Evolutionary conservation across 2,888 invertebrate species (phyloP), one percentile per base, ranked within the genome.

Genomic region (Cenopis cana): DNA sequence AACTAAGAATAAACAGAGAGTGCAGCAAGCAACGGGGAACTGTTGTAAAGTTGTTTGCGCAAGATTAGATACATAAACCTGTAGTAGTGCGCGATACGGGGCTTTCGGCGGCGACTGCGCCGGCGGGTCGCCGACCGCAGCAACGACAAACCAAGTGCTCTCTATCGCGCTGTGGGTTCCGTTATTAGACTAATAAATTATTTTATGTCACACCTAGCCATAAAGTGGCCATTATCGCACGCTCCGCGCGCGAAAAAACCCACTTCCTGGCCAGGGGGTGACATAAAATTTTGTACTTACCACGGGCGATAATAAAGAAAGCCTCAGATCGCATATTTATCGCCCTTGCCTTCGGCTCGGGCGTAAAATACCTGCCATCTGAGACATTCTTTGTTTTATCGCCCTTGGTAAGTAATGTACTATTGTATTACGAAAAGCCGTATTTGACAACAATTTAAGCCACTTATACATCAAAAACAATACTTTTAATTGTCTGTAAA

Each of bases 51-150:
- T 79, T 86, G 85, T 88, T 88, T 88, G 87, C 81, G 79, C 80
- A 85, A 87, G 88, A 87, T 88, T 85, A 86, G 86, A 84, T 85
- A 84, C 82, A 80, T 83, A 85, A 86, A 87, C 85, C 82, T 84
- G 85, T 80, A 83, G 79, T 79, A 75, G 74, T 81, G 76, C 78
- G 76, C 76, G 78, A 77, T 78, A 79, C 80, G 82, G 79, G 74
- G 75, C 79, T 79, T 74, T 68, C 74, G 75, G 74, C 67, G 62
- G 69, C 72, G 70, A 73, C 74, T 69, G 68, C 70, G 69, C 65
- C 71, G 64, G 61, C 49, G 54, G 62, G 69, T 73, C 41, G 49
- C 46, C 68, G 72, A 69, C 65, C 55, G 62, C 62, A 60, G 59
- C n/a, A 3, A 8, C 12, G 18, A 36, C 46, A 52, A 62, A 62